phyloP scores from a whole-genome alignment of 1,140 invertebrate genomes.

The Drosophila ambigua region DNA sequence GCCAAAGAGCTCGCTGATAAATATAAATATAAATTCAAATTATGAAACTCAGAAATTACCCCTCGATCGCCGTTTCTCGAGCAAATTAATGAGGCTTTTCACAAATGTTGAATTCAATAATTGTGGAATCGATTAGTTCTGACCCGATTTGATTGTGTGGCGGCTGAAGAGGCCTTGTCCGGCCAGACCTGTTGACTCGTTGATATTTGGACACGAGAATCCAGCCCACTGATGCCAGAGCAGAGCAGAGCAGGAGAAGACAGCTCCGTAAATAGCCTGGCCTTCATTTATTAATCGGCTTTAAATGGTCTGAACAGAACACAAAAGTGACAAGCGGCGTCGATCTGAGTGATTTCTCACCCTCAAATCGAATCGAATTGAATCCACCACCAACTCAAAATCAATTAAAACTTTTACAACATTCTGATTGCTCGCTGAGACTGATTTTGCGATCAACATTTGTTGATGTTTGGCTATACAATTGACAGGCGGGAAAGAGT shows the following conservation, averaged over 20 bases:
- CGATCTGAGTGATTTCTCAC: conserved; percentile 37
- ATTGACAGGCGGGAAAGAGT: conserved; percentile 24
- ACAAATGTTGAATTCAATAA: conserved; percentile 24
- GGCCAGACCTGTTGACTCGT: conserved; percentile 2
- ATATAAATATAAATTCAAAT: conserved; percentile 29
- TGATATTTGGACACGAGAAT: conserved; percentile 26
- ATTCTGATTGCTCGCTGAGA: conserved; percentile 20
- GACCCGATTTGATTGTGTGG: conserved; percentile 34
- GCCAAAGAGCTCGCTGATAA: conserved; percentile 14
- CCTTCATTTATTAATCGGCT: conserved; percentile 59
- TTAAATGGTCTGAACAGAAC: conserved; percentile 36
- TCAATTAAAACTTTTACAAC: conserved; percentile 40
- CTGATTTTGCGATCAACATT: conserved; percentile 41
- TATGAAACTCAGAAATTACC: conserved; percentile 27
- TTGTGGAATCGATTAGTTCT: conserved; percentile 54
- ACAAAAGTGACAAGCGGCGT: conserved; percentile 45
- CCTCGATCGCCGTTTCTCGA: conserved; percentile 12
- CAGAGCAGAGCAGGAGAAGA: conserved; percentile 6
- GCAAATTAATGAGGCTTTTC: conserved; percentile 64
- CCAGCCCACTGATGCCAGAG: conserved; percentile 9
- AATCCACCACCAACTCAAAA: conserved; percentile 25
- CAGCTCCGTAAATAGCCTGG: conserved; percentile 52
- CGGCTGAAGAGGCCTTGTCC: conserved; percentile 20
- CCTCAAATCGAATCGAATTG: conserved; percentile 7
- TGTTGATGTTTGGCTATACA: conserved; percentile 20